These are phyloP conservation scores for Solenopsis fugax DNA, from an alignment of 1,140 invertebrate species.

Conservation along the genomic window DNA sequence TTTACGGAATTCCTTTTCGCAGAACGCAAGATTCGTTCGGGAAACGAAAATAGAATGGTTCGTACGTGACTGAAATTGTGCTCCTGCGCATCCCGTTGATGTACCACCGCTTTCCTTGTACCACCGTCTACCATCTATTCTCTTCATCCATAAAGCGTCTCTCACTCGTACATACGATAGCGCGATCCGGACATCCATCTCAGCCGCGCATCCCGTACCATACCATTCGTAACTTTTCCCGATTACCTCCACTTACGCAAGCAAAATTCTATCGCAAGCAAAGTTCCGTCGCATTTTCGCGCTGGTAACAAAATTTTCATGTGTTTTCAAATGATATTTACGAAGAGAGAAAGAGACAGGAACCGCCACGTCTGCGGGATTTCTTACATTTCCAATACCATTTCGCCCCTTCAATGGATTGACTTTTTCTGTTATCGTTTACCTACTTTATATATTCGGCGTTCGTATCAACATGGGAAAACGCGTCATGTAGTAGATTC, in stretches of 20 bases:
- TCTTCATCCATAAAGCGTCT: neutral
- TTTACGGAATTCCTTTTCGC: neutral
- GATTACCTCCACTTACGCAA: slow-evolving; percentile 4
- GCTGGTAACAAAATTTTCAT: neutral
- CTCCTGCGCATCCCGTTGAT: neutral
- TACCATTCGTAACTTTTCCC: neutral
- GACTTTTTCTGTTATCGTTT: slow-evolving; percentile 27
- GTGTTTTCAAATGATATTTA: neutral
- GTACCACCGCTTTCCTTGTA: neutral
- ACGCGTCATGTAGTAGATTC: slow-evolving; percentile 11
- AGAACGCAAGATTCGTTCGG: slow-evolving; percentile 9
- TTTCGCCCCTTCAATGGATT: slow-evolving; percentile 26
- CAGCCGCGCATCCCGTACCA: neutral
- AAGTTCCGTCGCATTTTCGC: neutral
- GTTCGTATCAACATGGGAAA: slow-evolving; percentile 22
- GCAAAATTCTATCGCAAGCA: slow-evolving; percentile 12
- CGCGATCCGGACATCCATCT: neutral
- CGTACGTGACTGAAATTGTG: slow-evolving; percentile 7
- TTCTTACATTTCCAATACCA: slow-evolving; percentile 9
- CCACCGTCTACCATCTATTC: neutral
- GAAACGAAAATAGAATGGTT: slow-evolving; percentile 13
- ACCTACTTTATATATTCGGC: neutral
- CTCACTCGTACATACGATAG: neutral
- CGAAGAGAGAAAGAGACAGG: neutral
- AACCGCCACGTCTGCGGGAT: neutral